Evolutionary conservation across 2,888 invertebrate species (phyloP).

Genomic region (Dione vanillae): DNA sequence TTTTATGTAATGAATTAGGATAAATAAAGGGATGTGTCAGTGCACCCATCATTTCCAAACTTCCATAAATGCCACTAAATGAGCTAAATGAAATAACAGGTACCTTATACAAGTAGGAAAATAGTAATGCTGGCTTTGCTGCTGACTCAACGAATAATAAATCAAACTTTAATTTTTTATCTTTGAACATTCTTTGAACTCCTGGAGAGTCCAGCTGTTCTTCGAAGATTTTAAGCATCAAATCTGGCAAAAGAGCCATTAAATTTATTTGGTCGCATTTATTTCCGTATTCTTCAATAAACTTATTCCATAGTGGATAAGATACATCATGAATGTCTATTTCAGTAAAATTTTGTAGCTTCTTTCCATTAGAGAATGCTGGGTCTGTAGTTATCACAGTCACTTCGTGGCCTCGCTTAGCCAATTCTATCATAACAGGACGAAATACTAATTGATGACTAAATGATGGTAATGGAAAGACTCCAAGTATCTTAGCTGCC

Average conservation of each 20-base stretch:
- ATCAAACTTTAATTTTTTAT: slow-evolving; percentile 52
- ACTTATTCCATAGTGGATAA: slow-evolving; percentile 49
- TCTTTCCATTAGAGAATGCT: slow-evolving; percentile 54
- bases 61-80: slow-evolving; percentile 47
- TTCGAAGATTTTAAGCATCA: slow-evolving; percentile 44
- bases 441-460: slow-evolving; percentile 60
- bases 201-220: slow-evolving; percentile 44
- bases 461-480: slow-evolving; percentile 62
- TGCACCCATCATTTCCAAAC: slow-evolving; percentile 51
- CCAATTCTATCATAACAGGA: slow-evolving; percentile 59
- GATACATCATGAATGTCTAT: slow-evolving; percentile 61
- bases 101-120: slow-evolving; percentile 57
- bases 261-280: slow-evolving; percentile 17
- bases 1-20: slow-evolving; percentile 43
- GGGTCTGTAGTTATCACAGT: slow-evolving; percentile 64
- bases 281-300: slow-evolving; percentile 38
- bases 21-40: slow-evolving; percentile 55
- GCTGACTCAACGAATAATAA: slow-evolving; percentile 57
- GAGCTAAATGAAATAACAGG: slow-evolving; percentile 63
- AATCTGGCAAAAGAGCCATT: slow-evolving; percentile 21
- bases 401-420: slow-evolving; percentile 65
- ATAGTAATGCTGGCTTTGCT: slow-evolving; percentile 49
- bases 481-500: slow-evolving; percentile 59
- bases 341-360: slow-evolving; percentile 58
- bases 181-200: slow-evolving; percentile 41